Base-by-base conservation (phyloP, 2,797 vertebrate genomes). In the Ctenochaetus hawaiiensis region DNA sequence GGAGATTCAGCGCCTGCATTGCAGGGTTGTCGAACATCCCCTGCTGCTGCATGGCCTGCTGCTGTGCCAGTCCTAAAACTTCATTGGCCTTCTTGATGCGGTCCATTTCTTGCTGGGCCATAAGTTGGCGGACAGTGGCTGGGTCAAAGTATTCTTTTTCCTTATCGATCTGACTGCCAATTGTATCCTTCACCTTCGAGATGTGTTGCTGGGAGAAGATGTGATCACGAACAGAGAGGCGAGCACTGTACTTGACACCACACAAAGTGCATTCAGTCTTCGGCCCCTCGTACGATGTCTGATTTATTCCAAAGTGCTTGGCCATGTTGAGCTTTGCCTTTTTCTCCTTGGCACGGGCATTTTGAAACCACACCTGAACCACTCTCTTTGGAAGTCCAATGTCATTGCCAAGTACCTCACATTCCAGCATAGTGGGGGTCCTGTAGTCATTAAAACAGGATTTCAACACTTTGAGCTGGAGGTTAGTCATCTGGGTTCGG, bases 321-420 rank as follows among this genome's bases (percentile, higher is more conserved):
- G 98, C 98, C 98, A 99, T 99, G 93, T 97, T 99, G 86, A 99
- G 95, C 92, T 99, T 99, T 78, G 98, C 96, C 93, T 99, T 99
- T 94, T 99, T 99, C 90, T 99, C 98, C 93, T 99, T 99, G 41
- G 98, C 98, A 88, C 98, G 96, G 72, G 98, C 98, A 93, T 99
- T 99, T 95, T 99, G 98, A 95, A 99, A 99, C 98, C 98, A 99
- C 91, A 99, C 98, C 95, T 99, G 98, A 93, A 99, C 98, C 73
- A 99, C 98, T 96, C 98, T 97, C 95, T 99, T 99, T 96, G 98
- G 98, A 96, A 99, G 97, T 96, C 98, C 98, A 91, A 99, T 99
- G 18, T 99, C 98, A 95, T 98, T 99, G 92, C 98, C 98, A 87
- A 99, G 96, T 88, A 99, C 98, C 94, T 99, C 98, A 92, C 98